Conservation (phyloP, 2,113 vertebrate species). For the Dissostichus mawsoni region DNA sequence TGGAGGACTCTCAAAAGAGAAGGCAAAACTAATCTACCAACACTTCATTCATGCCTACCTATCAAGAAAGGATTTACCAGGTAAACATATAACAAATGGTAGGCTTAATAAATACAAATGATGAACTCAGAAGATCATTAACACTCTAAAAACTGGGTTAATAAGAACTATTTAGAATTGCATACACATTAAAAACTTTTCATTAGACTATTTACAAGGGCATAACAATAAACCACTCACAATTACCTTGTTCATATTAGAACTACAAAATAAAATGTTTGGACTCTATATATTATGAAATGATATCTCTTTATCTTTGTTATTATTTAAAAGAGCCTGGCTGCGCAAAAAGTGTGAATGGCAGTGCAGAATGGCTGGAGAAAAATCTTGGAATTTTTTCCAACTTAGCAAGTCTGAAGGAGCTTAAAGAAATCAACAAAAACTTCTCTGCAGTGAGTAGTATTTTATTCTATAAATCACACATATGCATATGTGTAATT, state of each 20-base stretch:
- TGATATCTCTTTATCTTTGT: neutral
- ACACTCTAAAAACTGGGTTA: too few species aligned
- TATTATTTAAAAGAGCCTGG: slow-evolving; percentile 36
- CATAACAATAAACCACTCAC: neutral
- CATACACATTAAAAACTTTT: neutral
- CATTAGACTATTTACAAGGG: neutral
- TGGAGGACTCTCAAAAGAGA: neutral
- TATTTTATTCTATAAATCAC: neutral
- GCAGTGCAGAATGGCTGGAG: slow-evolving; percentile 44
- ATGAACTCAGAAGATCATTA: neutral
- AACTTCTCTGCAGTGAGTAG: slow-evolving; percentile 55
- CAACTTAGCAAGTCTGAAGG: slow-evolving; percentile 28
- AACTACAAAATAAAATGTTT: neutral
- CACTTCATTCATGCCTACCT: slow-evolving; percentile 58
- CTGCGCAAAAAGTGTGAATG: slow-evolving; percentile 28
- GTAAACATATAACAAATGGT: slow-evolving; percentile 18
- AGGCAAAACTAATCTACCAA: slow-evolving; percentile 34
- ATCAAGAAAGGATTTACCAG: slow-evolving; percentile 39
- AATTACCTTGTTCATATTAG: neutral
- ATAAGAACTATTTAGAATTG: neutral
- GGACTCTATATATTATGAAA: neutral
- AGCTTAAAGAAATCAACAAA: slow-evolving; percentile 33
- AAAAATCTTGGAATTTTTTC: slow-evolving; percentile 40
- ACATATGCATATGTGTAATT: too few species aligned
- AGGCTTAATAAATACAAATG: too few species aligned